A percentile compares a stretch with the other conserved stretches of the same genome.
Conservation (phyloP, 2,888 invertebrate species). For the Euproctis similis region DNA sequence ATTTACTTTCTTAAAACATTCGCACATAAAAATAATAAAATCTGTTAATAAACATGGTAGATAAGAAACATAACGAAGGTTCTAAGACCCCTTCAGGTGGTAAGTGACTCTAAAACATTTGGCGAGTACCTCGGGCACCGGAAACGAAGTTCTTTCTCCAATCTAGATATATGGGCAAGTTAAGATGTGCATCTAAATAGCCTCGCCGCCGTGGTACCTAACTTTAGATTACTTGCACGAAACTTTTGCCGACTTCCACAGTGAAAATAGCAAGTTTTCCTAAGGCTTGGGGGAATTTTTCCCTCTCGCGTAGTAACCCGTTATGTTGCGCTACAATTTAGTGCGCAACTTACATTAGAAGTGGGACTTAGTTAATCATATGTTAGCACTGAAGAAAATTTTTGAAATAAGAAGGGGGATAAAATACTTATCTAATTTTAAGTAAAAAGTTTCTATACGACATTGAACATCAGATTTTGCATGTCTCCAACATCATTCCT, state of each 20-base stretch:
- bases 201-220: slow-evolving; percentile 69
- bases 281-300: slow-evolving; percentile 35
- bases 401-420: no score
- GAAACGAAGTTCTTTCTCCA: slow-evolving; percentile 51
- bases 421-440: no score
- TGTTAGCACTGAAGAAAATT: no score
- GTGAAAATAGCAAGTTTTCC: slow-evolving; percentile 48
- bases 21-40: no score
- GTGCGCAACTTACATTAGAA: slow-evolving; percentile 50
- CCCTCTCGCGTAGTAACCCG: slow-evolving; percentile 54
- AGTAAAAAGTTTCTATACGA: no score
- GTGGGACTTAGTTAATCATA: slow-evolving; percentile 34
- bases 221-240: slow-evolving; percentile 75
- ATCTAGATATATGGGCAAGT: slow-evolving; percentile 73
- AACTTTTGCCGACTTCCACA: slow-evolving; percentile 57
- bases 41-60: no score
- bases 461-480: no score
- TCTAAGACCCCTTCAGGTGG: slow-evolving; percentile 52
- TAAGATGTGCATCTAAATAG: slow-evolving; percentile 76
- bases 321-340: slow-evolving; percentile 63
- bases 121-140: slow-evolving; percentile 6
- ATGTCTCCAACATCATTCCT: no score
- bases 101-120: no score
- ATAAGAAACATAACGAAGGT: no score
- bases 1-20: no score